A percentile compares a stretch with the other conserved stretches of the same genome.
Conservation (phyloP, 2,888 invertebrate species). For the Metallyticus violacea region DNA sequence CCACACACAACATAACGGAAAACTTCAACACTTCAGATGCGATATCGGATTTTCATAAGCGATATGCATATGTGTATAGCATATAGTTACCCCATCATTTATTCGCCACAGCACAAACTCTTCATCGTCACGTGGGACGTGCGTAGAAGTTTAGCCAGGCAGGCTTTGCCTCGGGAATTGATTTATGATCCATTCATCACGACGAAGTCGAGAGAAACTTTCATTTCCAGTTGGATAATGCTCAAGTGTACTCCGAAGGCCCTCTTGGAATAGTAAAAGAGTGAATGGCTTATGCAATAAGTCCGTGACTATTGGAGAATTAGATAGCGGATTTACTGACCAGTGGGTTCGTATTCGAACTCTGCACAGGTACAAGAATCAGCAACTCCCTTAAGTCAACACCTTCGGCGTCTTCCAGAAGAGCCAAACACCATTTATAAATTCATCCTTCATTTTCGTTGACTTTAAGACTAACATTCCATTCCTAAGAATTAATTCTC, state of each 20-base stretch:
- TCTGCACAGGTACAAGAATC: too few relatives aligned
- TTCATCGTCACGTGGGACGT: neutral
- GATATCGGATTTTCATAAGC: neutral
- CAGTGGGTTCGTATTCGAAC: neutral
- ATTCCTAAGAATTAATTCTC: too few relatives aligned
- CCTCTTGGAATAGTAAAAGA: neutral
- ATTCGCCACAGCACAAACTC: neutral
- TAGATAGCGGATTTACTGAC: neutral
- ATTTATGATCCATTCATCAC: neutral
- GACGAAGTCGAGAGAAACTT: neutral
- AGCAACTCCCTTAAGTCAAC: too few relatives aligned
- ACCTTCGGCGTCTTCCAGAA: too few relatives aligned
- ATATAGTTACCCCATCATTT: neutral
- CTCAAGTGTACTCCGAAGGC: neutral
- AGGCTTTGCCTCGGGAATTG: neutral
- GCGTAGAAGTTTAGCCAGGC: neutral
- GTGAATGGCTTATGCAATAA: neutral
- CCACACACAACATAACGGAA: neutral
- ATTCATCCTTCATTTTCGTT: too few relatives aligned
- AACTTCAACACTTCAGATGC: too few relatives aligned
- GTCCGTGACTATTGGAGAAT: neutral
- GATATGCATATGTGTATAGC: neutral
- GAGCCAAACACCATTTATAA: too few relatives aligned
- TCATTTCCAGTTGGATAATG: neutral
- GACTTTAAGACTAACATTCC: too few relatives aligned